These are phyloP conservation scores for Cetoscarus ocellatus DNA, from an alignment of 2,797 vertebrate genomes.

Conservation along the genomic window DNA sequence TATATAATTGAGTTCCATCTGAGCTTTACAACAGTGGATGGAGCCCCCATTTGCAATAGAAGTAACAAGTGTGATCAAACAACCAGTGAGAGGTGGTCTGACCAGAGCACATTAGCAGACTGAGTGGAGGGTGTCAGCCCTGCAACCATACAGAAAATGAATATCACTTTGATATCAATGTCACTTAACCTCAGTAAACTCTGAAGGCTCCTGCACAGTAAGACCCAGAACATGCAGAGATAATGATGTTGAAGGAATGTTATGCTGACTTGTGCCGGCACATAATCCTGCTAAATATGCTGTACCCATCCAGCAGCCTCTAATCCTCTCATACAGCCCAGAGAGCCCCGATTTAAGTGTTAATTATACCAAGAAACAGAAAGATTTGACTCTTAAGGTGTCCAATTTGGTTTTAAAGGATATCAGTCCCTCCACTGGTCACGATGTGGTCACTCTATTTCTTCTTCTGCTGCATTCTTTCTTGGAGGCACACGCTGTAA, in stretches of 20 bases:
- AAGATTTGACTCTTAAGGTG: conserved; percentile 38
- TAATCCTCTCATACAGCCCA: conserved; percentile 67
- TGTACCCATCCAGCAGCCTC: conserved; percentile 60
- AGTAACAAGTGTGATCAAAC: too few relatives aligned
- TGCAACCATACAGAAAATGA: neutral
- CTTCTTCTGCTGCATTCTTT: conserved; percentile 47
- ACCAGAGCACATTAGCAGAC: too few relatives aligned
- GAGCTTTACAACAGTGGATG: too few relatives aligned
- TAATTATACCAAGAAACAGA: conserved; percentile 44
- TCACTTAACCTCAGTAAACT: conserved; percentile 37
- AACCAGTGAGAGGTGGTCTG: too few relatives aligned
- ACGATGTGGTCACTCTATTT: conserved; percentile 45
- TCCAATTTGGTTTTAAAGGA: conserved; percentile 32
- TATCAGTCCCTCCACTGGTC: conserved; percentile 15
- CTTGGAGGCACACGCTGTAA: conserved; percentile 47
- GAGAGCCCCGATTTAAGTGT: conserved; percentile 43
- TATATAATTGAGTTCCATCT: too few relatives aligned
- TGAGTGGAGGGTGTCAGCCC: too few relatives aligned
- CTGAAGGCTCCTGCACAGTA: conserved; percentile 23
- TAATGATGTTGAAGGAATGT: conserved; percentile 73
- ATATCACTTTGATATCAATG: conserved; percentile 16
- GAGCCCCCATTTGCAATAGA: too few relatives aligned
- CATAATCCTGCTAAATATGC: conserved; percentile 81
- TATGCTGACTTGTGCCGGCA: conserved; percentile 63
- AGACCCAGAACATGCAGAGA: conserved; percentile 61